Conservation (phyloP, 2,113 vertebrate genomes). For the Heterotilapia buettikoferi region DNA sequence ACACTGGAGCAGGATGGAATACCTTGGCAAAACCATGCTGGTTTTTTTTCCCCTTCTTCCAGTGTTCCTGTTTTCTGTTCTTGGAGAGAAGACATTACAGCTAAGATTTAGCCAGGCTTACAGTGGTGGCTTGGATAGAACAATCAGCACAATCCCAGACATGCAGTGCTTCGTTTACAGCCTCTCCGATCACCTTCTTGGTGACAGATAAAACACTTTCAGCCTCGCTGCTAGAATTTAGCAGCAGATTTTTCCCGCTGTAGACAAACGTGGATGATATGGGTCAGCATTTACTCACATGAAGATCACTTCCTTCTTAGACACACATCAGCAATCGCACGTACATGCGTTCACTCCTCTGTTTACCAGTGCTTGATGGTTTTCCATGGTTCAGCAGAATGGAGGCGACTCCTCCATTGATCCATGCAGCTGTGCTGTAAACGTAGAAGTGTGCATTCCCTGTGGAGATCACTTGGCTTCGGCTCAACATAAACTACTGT, state of each 20-base stretch:
- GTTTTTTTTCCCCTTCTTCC: rapidly evolving
- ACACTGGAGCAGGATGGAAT: neutral
- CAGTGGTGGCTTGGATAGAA: neutral
- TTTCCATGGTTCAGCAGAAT: slow-evolving; percentile 66
- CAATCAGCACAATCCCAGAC: neutral
- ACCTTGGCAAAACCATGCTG: neutral
- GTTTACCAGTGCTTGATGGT: slow-evolving; percentile 22
- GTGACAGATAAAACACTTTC: neutral
- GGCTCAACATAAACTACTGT: neutral
- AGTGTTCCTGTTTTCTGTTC: neutral
- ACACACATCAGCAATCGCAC: neutral
- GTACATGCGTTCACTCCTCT: neutral
- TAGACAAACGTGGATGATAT: slow-evolving; percentile 3
- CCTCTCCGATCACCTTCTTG: neutral
- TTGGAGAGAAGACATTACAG: neutral
- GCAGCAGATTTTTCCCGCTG: neutral
- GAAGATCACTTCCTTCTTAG: slow-evolving; percentile 24
- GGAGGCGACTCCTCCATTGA: slow-evolving; percentile 63
- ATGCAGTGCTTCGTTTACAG: neutral
- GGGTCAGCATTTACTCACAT: slow-evolving; percentile 9
- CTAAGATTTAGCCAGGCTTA: neutral
- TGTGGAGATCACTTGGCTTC: slow-evolving; percentile 8
- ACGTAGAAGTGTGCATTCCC: slow-evolving; percentile 31
- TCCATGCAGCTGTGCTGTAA: slow-evolving; percentile 36
- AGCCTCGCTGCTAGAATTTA: neutral